phyloP scores from a whole-genome alignment of 2,113 vertebrate species.

The Pogonocichla stellata region DNA sequence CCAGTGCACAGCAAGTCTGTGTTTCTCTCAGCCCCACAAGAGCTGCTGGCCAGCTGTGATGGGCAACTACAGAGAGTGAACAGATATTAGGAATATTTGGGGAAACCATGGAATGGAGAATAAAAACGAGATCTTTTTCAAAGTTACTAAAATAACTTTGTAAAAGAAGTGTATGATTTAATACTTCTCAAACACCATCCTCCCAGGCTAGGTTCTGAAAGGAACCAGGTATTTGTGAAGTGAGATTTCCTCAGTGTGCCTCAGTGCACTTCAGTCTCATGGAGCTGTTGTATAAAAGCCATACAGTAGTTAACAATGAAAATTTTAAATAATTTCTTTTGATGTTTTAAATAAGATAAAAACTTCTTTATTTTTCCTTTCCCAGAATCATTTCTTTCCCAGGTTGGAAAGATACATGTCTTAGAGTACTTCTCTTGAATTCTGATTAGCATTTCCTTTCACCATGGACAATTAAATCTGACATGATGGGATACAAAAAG shows the following conservation, averaged over 20 bases:
- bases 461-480: slow-evolving; percentile 29
- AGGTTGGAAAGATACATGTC: slow-evolving; percentile 21
- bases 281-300: neutral
- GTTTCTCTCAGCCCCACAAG: neutral
- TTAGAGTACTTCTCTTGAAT: slow-evolving; percentile 8
- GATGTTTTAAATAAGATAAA: neutral
- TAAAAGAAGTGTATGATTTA: neutral
- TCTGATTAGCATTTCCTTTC: neutral
- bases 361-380: neutral
- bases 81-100: neutral
- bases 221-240: neutral
- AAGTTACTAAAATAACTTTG: neutral
- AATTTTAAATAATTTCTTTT: neutral
- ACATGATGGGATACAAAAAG: slow-evolving; percentile 6
- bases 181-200: neutral
- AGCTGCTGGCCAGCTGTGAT: neutral
- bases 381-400: neutral
- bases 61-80: neutral
- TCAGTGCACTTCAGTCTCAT: neutral
- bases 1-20: neutral
- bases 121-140: neutral
- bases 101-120: neutral
- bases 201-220: neutral
- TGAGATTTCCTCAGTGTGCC: neutral
- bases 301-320: neutral